phyloP scores from a whole-genome alignment of 2,888 invertebrate genomes.

The Thecophora atra region DNA sequence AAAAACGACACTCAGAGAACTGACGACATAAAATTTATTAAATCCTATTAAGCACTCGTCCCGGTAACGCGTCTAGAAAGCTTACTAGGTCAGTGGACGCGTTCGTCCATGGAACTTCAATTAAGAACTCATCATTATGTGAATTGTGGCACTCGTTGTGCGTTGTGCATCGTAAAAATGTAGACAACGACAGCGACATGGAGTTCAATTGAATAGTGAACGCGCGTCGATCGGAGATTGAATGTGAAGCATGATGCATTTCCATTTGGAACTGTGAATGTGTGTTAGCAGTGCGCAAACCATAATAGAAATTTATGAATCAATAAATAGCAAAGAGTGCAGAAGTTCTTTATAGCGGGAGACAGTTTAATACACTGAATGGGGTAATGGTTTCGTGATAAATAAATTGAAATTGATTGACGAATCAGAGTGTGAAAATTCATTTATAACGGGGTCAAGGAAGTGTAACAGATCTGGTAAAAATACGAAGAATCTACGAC shows the following conservation, averaged over 20 bases:
- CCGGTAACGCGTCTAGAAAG: not conserved
- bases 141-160: slow-evolving; percentile 27
- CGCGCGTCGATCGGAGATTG: slow-evolving; percentile 11
- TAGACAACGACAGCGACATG: not conserved
- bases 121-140: slow-evolving; percentile 38
- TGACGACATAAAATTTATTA: not conserved
- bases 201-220: slow-evolving; percentile 30
- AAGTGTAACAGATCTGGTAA: slow-evolving; percentile 3
- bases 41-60: not conserved
- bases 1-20: not conserved
- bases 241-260: slow-evolving; percentile 26
- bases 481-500: not conserved
- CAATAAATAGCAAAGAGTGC: slow-evolving; percentile 3
- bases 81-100: slow-evolving; percentile 33
- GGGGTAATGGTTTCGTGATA: not conserved
- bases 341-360: slow-evolving; percentile 19
- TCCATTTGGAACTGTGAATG: slow-evolving; percentile 6
- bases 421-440: slow-evolving; percentile 9
- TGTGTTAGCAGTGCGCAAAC: slow-evolving; percentile 23
- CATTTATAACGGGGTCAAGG: slow-evolving; percentile 23
- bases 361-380: not conserved
- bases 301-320: slow-evolving; percentile 7
- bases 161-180: not conserved
- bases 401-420: slow-evolving; percentile 20
- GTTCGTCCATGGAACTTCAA: slow-evolving; percentile 32